Percentiles rank a stretch among this genome's conserved stretches.
These are phyloP conservation scores for Lucilia sericata DNA, from an alignment of 1,140 invertebrate species.

Conservation along the genomic window DNA sequence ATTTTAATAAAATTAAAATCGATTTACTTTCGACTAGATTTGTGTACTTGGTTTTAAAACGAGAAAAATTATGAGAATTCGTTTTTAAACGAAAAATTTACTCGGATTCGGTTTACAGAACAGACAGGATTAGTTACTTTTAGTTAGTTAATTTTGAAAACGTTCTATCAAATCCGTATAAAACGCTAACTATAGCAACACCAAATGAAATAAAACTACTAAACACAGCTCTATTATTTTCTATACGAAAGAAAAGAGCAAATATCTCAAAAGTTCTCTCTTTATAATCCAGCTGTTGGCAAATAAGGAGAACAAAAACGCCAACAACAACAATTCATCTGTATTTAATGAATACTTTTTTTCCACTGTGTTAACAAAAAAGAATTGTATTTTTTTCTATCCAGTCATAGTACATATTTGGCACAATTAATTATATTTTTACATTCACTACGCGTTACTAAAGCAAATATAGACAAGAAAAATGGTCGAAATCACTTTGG, in stretches of 20 bases:
- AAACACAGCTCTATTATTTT: too few relatives aligned
- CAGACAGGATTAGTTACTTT: too few relatives aligned
- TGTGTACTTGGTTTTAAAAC: too few relatives aligned
- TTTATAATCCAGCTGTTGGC: not conserved
- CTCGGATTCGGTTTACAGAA: too few relatives aligned
- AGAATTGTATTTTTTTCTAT: not conserved
- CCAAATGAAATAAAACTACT: too few relatives aligned
- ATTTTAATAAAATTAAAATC: too few relatives aligned
- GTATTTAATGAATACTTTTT: not conserved
- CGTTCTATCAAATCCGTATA: too few relatives aligned
- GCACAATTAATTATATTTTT: not conserved
- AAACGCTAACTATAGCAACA: too few relatives aligned
- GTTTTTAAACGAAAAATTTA: too few relatives aligned
- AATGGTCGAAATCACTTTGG: conserved; percentile 57
- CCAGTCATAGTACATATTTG: not conserved
- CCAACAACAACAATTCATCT: not conserved
- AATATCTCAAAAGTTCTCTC: not conserved
- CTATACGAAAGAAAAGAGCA: not conserved
- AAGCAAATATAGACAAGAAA: not conserved
- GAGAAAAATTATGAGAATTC: too few relatives aligned
- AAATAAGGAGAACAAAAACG: not conserved
- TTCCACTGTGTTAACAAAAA: not conserved
- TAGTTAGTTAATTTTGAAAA: too few relatives aligned
- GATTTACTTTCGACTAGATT: too few relatives aligned
- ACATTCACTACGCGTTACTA: not conserved